Evolutionary conservation across 2,113 vertebrate species (phyloP).

Genomic region (Mixornis gularis): DNA sequence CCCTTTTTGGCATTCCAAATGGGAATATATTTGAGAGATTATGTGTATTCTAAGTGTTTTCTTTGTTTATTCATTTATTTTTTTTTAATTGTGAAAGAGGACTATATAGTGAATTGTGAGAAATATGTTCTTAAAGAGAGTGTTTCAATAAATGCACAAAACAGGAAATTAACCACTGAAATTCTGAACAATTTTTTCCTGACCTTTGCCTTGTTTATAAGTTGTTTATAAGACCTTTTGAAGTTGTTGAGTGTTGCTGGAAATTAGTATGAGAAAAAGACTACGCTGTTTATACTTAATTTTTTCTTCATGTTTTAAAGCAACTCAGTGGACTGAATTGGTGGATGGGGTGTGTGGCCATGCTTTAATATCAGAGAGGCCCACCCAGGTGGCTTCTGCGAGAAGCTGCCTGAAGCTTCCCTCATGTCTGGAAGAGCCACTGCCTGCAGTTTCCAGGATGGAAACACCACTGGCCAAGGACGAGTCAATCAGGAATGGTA

Average conservation of each 20-base stretch:
- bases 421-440: background rate
- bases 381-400: background rate
- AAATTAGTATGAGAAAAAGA: background rate
- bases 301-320: background rate
- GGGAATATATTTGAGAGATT: background rate
- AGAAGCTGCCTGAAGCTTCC: background rate
- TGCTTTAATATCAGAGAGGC: background rate
- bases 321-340: background rate
- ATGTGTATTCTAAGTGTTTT: background rate
- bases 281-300: background rate
- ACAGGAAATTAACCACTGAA: background rate
- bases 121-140: background rate
- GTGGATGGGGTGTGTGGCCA: background rate
- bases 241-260: background rate
- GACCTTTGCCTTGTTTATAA: background rate
- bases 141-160: background rate
- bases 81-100: background rate
- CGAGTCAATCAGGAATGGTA: background rate
- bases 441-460: background rate
- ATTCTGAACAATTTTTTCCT: background rate
- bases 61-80: background rate
- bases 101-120: background rate
- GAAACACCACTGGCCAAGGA: fast-evolving
- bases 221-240: background rate
- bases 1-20: background rate